phyloP scores from a whole-genome alignment of 1,140 invertebrate genomes.

The Lepidurus apus region DNA sequence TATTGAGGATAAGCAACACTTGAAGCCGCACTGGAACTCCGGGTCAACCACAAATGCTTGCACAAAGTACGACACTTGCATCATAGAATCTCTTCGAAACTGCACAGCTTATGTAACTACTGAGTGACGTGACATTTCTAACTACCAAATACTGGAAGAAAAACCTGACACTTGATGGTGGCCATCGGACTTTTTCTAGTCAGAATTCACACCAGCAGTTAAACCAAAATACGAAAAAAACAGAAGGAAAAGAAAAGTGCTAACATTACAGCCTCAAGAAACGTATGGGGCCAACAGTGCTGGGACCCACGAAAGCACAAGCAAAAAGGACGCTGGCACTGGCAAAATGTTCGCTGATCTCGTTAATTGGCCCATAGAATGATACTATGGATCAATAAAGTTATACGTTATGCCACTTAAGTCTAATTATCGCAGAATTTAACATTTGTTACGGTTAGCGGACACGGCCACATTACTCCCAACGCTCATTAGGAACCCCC shows the following conservation, averaged over 20 bases:
- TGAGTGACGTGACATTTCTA: background rate
- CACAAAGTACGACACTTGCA: background rate
- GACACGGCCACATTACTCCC: background rate
- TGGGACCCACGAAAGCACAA: slow-evolving; percentile 8
- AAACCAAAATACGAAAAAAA: background rate
- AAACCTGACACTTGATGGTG: background rate
- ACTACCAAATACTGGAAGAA: background rate
- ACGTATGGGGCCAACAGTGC: background rate
- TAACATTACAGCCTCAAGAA: background rate
- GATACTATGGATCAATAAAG: slow-evolving; percentile 9
- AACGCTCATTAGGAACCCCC: background rate
- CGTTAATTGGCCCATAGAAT: background rate
- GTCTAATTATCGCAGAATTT: slow-evolving; percentile 1
- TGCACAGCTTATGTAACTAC: background rate
- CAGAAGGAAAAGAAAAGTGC: background rate
- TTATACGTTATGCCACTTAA: background rate
- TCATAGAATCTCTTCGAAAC: background rate
- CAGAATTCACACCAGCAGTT: background rate
- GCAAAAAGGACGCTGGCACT: slow-evolving; percentile 1
- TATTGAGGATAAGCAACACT: background rate
- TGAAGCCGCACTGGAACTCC: background rate
- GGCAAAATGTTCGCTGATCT: background rate
- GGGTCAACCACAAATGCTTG: background rate
- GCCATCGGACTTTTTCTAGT: background rate
- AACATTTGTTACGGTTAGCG: background rate